Base-by-base conservation (phyloP, 2,888 invertebrate genomes). In the Oeneis ivallda region DNA sequence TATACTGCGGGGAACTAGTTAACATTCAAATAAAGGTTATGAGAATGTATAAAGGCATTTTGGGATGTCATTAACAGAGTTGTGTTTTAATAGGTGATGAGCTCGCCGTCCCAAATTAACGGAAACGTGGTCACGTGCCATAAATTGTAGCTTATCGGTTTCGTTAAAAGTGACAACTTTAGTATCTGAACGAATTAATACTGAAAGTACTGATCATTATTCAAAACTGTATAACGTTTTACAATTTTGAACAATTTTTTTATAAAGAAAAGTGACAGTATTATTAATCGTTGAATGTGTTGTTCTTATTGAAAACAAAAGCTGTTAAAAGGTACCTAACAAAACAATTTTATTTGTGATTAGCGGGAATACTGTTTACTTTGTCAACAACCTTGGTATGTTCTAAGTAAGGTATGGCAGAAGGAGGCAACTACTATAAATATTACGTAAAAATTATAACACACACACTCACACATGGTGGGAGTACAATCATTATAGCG, bases 21-120 rank as follows among this genome's bases (percentile, higher is more conserved):
- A 76, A 83, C 73, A 76, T 77, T 78, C 70, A 76, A 83, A 75
- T 75, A 73, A 71, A 72, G 74, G 75, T 77, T 77, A 74, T 70
- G 71, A 74, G 74, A 77, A 57, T 41, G 39, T 52, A 78, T 72
- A 69, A 76, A 79, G 70, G 67, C 74, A 74, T 75, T 76, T 78
- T 79, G 78, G 75, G 26, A 71, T 74, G 66, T 72, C 73, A 70
- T 72, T 74, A 72, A 71, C 70, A 67, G 66, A 67, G 61, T 66
- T 41, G 37, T 50, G 54, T 26, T 47, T 68, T 61, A 67, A 72
- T 72, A 64, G 45, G 63, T 64, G 66, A 66, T 65, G 58, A 65
- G 50, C 54, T 63, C 50, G 53, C 59, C 19, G 53, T 50, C 39
- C 62, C 58, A 59, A 64, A 62, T 66, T 62, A 70, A 66, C 64